phyloP scores from a whole-genome alignment of 1,140 invertebrate species.

The Atta texana region DNA sequence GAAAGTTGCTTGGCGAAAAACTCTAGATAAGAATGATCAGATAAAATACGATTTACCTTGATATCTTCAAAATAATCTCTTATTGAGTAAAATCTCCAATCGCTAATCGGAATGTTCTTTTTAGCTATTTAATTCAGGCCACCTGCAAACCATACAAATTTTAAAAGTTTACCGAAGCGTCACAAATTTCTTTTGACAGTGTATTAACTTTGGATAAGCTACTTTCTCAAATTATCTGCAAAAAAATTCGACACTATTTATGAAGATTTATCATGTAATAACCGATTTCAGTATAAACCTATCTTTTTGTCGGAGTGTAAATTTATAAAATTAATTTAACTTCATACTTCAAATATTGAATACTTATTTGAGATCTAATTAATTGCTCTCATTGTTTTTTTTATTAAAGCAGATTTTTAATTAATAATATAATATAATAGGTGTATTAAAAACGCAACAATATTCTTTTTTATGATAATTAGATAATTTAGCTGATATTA shows the following conservation, averaged over 20 bases:
- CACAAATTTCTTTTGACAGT: not conserved
- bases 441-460: conserved; percentile 5
- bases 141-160: not conserved
- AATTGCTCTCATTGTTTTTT: not conserved
- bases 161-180: conserved; percentile 8
- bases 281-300: not conserved
- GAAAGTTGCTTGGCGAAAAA: not conserved
- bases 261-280: not conserved
- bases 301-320: not conserved
- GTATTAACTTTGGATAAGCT: not conserved
- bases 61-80: not conserved
- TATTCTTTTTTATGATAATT: not conserved
- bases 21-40: conserved; percentile 20
- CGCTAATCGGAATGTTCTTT: not conserved
- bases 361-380: not conserved
- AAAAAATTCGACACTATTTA: not conserved
- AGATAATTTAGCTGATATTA: not conserved
- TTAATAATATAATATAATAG: not conserved
- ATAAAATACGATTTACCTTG: not conserved
- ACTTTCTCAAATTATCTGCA: not conserved
- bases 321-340: not conserved
- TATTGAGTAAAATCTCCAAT: not conserved
- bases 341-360: conserved; percentile 2
- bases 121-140: not conserved
- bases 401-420: not conserved